Evolutionary conservation across 1,140 invertebrate genomes (phyloP), one percentile per base, ranked within the genome.

Genomic region (Heliothis virescens): DNA sequence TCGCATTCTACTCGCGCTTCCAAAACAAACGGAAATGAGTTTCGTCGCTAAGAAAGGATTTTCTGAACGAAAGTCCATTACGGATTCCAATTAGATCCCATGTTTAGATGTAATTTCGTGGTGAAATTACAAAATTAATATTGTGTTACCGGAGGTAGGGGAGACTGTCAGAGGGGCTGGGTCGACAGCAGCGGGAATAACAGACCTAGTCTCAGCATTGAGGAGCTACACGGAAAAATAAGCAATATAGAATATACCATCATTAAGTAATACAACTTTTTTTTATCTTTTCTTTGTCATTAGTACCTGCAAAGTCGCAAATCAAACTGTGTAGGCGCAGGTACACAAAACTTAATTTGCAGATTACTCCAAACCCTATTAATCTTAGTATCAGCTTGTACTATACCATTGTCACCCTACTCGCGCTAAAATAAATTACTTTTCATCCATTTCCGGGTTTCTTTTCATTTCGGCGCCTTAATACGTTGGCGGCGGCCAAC

Each of bases 391-490:
- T 50, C 65, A 67, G 11, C 67, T 55, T 55, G 26, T 72, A 12
- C 5, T 11, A 34, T 13, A 55, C 85, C 77, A 85, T 87, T 89
- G 85, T 85, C 83, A 78, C 83, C 74, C 77, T 79, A 71, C 82
- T 87, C 82, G 83, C 79, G 84, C 81, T 84, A 87, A 87, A 88
- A 86, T 86, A 89, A 89, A 89, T 88, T 89, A 88, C 82, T 86
- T 91, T 90, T 88, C 72, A 87, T 89, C 84, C 83, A 89, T 90
- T 91, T 89, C 84, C 84, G 79, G 80, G 83, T 87, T 91, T 89
- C 86, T 90, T 88, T 90, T 92, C 86, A 89, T 92, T 90, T 87
- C 84, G 84, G 75, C 85, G 88, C 84, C 85, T 90, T 91, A 90
- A 91, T 89, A 90, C 85, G 84, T 90, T 87, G 86, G 86, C 82